Conservation (phyloP, 2,797 vertebrate species). For the Scolopax bukidnonensis region DNA sequence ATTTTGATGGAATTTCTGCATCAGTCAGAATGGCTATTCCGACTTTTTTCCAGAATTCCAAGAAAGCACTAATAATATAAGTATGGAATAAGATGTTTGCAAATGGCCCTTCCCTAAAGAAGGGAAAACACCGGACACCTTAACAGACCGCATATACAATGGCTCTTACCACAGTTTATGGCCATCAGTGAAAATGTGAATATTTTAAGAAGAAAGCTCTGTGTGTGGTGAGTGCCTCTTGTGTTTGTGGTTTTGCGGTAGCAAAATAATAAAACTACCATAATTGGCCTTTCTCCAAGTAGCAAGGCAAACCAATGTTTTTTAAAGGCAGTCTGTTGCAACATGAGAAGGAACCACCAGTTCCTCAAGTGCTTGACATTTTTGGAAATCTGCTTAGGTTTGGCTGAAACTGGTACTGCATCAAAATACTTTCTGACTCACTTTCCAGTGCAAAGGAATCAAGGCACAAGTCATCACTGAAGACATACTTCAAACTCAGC, state of each 20-base stretch:
- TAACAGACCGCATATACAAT: not conserved
- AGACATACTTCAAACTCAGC: not conserved
- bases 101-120: not conserved
- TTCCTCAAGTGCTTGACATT: not conserved
- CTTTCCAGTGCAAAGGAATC: not conserved
- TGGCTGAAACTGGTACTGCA: not conserved
- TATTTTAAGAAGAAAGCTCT: not conserved
- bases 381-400: not conserved
- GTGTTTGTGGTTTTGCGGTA: not conserved
- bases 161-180: not conserved
- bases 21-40: not conserved
- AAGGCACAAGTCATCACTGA: not conserved
- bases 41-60: not conserved
- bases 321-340: not conserved
- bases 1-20: not conserved
- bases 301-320: not conserved
- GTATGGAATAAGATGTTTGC: not conserved
- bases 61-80: not conserved
- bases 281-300: not conserved
- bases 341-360: not conserved
- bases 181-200: not conserved
- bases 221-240: not conserved
- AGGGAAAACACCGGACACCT: not conserved
- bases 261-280: conserved; percentile 16
- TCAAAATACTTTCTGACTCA: not conserved